A percentile compares a stretch with the other conserved stretches of the same genome.
Conservation (phyloP, 53 echinoderm and acorn worm species). For the Hippasteria phrygiana region DNA sequence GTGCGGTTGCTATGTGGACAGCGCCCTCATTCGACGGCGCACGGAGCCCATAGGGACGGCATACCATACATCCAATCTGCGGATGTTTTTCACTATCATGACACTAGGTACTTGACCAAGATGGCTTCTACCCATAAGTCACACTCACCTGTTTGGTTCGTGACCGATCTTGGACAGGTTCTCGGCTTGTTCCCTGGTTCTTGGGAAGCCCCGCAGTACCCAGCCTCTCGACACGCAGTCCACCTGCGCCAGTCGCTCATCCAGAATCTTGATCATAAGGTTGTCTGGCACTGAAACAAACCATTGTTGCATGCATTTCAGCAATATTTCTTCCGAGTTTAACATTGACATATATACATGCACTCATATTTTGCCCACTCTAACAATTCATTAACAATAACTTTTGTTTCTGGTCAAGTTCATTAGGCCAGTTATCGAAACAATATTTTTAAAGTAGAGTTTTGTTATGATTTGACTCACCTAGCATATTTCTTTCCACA, state of each 20-base stretch:
- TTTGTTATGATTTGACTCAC: conserved; percentile 60
- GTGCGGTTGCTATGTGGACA: no score
- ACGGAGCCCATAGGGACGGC: no score
- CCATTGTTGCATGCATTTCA: background rate
- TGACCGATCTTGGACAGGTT: conserved; percentile 89
- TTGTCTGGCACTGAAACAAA: conserved; percentile 89
- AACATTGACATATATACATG: no score
- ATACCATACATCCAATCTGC: no score
- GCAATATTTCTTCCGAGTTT: no score
- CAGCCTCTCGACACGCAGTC: conserved; percentile 94
- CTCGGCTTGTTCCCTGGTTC: conserved; percentile 97
- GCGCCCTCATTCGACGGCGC: no score
- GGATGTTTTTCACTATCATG: no score
- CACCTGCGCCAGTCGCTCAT: conserved; percentile 89
- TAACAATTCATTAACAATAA: background rate
- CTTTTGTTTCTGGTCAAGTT: no score
- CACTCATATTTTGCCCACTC: no score
- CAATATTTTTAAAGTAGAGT: no score
- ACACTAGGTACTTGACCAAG: background rate
- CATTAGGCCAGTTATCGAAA: no score
- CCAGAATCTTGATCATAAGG: conserved; percentile 89
- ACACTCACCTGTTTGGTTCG: conserved; percentile 93
- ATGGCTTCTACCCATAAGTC: background rate
- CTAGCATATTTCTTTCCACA: conserved; percentile 92
- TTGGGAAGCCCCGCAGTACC: conserved; percentile 94